A percentile compares a stretch with the other conserved stretches of the same genome.
These are phyloP conservation scores for Microctonus hyperodae DNA, from an alignment of 2,888 invertebrate genomes.

Conservation along the genomic window DNA sequence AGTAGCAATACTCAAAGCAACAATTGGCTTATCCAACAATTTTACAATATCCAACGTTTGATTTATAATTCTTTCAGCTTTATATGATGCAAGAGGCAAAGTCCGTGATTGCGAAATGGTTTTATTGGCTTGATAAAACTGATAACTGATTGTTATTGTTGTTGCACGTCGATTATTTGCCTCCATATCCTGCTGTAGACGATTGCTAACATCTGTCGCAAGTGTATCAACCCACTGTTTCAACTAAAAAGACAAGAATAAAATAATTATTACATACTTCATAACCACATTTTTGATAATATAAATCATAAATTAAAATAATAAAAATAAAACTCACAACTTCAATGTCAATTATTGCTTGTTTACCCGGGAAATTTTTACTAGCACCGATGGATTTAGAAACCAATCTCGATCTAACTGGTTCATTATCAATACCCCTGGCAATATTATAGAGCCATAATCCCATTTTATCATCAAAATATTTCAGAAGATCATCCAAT, in stretches of 20 bases:
- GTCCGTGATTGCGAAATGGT: conserved; percentile 68
- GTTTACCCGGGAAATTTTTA: conserved; percentile 89
- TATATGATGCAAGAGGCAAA: conserved; percentile 69
- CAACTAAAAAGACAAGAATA: no score
- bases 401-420: conserved; percentile 82
- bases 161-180: conserved; percentile 85
- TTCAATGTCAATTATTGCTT: conserved; percentile 72
- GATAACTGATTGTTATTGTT: conserved; percentile 78
- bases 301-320: no score
- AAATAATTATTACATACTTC: no score
- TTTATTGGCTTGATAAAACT: conserved; percentile 43
- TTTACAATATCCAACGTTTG: conserved; percentile 74
- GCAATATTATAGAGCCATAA: conserved; percentile 87
- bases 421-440: conserved; percentile 86
- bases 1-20: conserved; percentile 65
- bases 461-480: conserved; percentile 88
- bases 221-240: conserved; percentile 84
- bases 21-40: conserved; percentile 64
- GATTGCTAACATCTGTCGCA: conserved; percentile 83
- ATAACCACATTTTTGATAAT: no score
- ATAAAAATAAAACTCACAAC: no score
- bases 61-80: conserved; percentile 71
- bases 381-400: conserved; percentile 95
- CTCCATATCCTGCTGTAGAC: conserved; percentile 79
- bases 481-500: conserved; percentile 74